Percentiles rank a stretch among this genome's conserved stretches.
These are phyloP conservation scores for Dromococcyx pavoninus DNA, from an alignment of 2,797 vertebrate species.

Conservation along the genomic window DNA sequence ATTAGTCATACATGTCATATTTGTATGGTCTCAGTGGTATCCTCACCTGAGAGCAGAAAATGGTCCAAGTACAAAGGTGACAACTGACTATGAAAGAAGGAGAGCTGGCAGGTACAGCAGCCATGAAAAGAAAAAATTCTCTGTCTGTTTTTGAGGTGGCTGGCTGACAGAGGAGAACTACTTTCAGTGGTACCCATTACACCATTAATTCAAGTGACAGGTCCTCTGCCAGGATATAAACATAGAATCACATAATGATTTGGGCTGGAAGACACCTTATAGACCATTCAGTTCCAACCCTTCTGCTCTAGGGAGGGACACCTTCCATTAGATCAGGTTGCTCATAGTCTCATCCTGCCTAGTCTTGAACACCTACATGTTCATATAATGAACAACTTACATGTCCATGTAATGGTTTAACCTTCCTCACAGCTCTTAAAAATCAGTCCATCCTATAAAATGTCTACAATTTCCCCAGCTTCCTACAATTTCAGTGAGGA, in stretches of 20 bases:
- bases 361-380: too few species aligned
- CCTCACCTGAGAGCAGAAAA: not conserved
- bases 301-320: too few species aligned
- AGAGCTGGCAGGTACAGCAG: not conserved
- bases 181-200: not conserved
- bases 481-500: not conserved
- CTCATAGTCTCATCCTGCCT: too few species aligned
- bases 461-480: not conserved
- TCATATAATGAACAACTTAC: too few species aligned
- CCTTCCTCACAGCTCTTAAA: not conserved
- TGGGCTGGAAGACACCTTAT: too few species aligned
- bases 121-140: not conserved
- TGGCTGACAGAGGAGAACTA: not conserved
- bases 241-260: too few species aligned
- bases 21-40: not conserved
- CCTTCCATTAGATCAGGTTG: too few species aligned
- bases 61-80: accelerated
- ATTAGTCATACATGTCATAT: not conserved
- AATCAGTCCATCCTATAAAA: not conserved
- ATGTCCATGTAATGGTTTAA: not conserved
- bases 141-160: not conserved
- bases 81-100: not conserved
- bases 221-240: not conserved
- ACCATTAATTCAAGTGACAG: not conserved
- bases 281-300: too few species aligned